A percentile compares a stretch with the other conserved stretches of the same genome.
Conservation (phyloP, 2,797 vertebrate genomes). For the Chelon auratus region DNA sequence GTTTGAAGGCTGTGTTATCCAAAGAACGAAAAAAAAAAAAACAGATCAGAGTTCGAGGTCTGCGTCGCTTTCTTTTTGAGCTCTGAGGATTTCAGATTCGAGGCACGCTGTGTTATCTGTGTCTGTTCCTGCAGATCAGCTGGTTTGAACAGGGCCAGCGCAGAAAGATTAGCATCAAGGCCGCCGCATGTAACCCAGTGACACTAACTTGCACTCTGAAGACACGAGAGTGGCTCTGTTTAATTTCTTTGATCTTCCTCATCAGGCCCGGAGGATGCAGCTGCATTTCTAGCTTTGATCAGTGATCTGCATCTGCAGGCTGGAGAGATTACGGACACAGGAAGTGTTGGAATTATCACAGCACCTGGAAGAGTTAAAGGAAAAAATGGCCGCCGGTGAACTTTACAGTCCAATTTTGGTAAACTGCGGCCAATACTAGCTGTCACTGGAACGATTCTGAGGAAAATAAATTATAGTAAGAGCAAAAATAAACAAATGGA, state of each 20-base stretch:
- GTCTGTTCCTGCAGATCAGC: constrained; percentile 39
- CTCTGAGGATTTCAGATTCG: constrained; percentile 36
- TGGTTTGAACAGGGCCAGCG: constrained; percentile 14
- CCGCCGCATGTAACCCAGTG: constrained; percentile 13
- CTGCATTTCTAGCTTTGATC: constrained; percentile 68
- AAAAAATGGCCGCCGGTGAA: constrained; percentile 24
- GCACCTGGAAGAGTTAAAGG: constrained; percentile 54
- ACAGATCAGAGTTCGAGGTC: constrained; percentile 33
- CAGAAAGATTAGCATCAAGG: constrained; percentile 32
- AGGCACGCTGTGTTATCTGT: constrained; percentile 35
- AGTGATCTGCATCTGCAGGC: constrained; percentile 63
- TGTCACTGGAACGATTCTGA: neutral
- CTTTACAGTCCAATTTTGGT: neutral
- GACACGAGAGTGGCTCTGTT: constrained; percentile 18
- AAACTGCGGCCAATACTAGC: neutral
- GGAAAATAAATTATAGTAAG: neutral
- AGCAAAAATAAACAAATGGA: constrained; percentile 1
- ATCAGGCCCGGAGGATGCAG: constrained; percentile 50
- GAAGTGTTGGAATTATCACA: constrained; percentile 54
- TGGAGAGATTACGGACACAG: constrained; percentile 42
- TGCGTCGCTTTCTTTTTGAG: constrained; percentile 18
- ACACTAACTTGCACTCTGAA: constrained; percentile 36
- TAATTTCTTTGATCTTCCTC: constrained; percentile 50
- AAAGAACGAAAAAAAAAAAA: constrained; percentile 44
- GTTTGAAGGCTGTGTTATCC: constrained; percentile 51